phyloP scores from a whole-genome alignment of 2,888 invertebrate species.

The Trypoxylon attenuatum region DNA sequence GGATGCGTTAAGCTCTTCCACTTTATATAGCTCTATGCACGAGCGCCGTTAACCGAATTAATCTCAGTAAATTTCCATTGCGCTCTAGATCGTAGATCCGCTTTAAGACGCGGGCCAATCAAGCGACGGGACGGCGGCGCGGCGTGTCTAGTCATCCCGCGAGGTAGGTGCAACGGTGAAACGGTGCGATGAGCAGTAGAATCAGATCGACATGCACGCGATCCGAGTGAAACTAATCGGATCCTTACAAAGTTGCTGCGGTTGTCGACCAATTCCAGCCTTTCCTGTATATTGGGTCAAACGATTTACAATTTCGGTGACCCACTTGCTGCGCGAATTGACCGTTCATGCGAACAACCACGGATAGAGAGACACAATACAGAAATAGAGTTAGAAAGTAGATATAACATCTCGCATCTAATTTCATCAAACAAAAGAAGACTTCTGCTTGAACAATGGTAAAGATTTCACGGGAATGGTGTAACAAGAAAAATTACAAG shows the following conservation, averaged over 20 bases:
- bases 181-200: constrained; percentile 21
- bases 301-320: too few species aligned
- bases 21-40: too few species aligned
- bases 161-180: neutral
- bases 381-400: too few species aligned
- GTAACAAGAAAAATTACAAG: neutral
- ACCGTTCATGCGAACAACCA: too few species aligned
- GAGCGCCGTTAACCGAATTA: neutral
- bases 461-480: neutral
- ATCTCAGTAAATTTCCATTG: neutral
- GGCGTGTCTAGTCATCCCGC: neutral
- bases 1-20: too few species aligned
- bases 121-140: too few species aligned
- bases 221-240: constrained; percentile 54
- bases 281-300: too few species aligned
- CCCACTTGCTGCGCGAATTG: too few species aligned
- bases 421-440: constrained; percentile 23
- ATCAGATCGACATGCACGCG: constrained; percentile 63
- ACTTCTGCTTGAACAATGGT: neutral
- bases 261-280: too few species aligned
- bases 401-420: too few species aligned
- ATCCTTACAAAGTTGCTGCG: too few species aligned
- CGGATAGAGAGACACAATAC: too few species aligned
- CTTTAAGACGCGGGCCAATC: constrained; percentile 35
- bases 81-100: neutral